These are phyloP conservation scores for Cephonodes hylas DNA, from an alignment of 2,888 invertebrate species.

Conservation along the genomic window DNA sequence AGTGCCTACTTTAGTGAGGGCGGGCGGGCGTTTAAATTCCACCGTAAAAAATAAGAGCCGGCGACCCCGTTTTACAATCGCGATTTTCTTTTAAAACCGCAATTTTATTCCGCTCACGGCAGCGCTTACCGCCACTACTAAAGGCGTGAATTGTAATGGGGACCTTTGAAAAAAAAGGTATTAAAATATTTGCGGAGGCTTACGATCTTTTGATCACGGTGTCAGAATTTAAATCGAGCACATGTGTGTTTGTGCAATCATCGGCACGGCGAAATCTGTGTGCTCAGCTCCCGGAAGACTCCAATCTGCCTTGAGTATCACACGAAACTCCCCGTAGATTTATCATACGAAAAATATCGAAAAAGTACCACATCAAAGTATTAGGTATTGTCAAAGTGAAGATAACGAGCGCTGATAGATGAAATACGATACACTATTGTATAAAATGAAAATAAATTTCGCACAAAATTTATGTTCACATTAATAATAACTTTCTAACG, in stretches of 20 bases:
- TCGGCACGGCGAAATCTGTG: constrained; percentile 46
- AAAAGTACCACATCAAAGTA: constrained; percentile 26
- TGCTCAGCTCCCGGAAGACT: constrained; percentile 34
- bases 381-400: neutral
- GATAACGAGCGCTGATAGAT: too few relatives aligned
- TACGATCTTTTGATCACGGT: constrained; percentile 49
- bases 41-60: constrained; percentile 8
- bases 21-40: neutral
- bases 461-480: too few relatives aligned
- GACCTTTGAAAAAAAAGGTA: constrained; percentile 39
- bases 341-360: constrained; percentile 41
- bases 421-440: too few relatives aligned
- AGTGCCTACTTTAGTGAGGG: neutral
- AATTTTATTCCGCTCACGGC: constrained; percentile 36
- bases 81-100: constrained; percentile 8
- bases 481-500: too few relatives aligned
- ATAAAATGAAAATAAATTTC: too few relatives aligned
- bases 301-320: constrained; percentile 10
- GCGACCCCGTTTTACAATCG: constrained; percentile 9
- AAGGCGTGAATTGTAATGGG: constrained; percentile 39
- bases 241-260: constrained; percentile 61
- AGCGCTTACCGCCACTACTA: constrained; percentile 33
- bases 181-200: constrained; percentile 45
- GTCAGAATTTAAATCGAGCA: constrained; percentile 39
- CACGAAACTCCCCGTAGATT: neutral